Conservation (phyloP, 1,140 invertebrate genomes). For the Geopemphigus sp. region DNA sequence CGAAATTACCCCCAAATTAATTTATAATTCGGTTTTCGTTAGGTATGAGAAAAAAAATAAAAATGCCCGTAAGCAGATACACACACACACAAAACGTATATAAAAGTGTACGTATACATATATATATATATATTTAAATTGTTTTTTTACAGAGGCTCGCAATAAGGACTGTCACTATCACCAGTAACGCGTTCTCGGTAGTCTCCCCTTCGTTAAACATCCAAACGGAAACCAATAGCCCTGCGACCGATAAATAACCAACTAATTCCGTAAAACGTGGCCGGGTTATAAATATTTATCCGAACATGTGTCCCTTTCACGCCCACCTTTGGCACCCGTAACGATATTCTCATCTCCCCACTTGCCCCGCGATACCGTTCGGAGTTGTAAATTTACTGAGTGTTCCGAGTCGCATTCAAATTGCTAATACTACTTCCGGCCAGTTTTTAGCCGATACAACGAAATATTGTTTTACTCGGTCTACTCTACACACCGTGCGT, state of each 20-base stretch:
- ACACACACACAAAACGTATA: neutral
- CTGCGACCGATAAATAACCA: conserved; percentile 40
- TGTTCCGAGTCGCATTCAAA: neutral
- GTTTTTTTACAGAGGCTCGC: conserved; percentile 5
- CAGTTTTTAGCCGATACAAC: neutral
- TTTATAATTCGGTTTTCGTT: conserved; percentile 35
- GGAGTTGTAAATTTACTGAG: neutral
- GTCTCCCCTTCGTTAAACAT: conserved; percentile 19
- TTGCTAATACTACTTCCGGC: conserved; percentile 32
- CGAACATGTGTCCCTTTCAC: conserved; percentile 44
- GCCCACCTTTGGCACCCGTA: conserved; percentile 35
- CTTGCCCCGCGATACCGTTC: neutral
- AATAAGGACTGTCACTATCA: neutral
- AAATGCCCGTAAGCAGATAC: neutral
- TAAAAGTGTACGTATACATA: neutral
- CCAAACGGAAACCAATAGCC: conserved; percentile 43
- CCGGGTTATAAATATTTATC: conserved; percentile 46
- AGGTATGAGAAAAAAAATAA: conserved; percentile 10
- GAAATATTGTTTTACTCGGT: neutral
- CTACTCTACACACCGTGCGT: no score
- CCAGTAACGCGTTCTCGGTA: neutral
- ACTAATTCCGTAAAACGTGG: conserved; percentile 45
- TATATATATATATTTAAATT: neutral
- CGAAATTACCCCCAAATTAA: conserved; percentile 25
- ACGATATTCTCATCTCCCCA: neutral